A percentile compares a stretch with the other conserved stretches of the same genome.
phyloP scores from a whole-genome alignment of 2,797 vertebrate genomes.

The Pempheris klunzingeri region DNA sequence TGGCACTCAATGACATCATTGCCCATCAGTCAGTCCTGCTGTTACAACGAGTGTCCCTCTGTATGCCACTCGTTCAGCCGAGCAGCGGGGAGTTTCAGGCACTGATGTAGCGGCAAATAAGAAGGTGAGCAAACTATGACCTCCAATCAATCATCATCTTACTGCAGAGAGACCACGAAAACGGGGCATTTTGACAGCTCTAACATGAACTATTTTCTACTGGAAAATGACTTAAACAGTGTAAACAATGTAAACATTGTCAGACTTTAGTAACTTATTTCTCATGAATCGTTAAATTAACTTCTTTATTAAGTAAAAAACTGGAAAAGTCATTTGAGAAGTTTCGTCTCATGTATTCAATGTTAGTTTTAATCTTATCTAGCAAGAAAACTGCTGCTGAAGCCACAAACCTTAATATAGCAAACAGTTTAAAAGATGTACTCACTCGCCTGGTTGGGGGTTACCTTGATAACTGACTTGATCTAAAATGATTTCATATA shows the following conservation, averaged over 20 bases:
- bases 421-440: not conserved
- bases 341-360: too few species aligned
- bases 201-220: not conserved
- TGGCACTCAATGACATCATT: slow-evolving; percentile 79
- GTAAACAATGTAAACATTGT: too few species aligned
- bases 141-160: slow-evolving; percentile 8
- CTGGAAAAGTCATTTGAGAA: too few species aligned
- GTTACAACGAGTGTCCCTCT: slow-evolving; percentile 58
- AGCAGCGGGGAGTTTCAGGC: slow-evolving; percentile 31
- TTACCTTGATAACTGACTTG: too few species aligned
- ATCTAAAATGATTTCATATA: not conserved
- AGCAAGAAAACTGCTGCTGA: not conserved
- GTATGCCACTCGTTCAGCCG: slow-evolving; percentile 42
- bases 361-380: not conserved
- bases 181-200: not conserved
- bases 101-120: slow-evolving; percentile 13
- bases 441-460: too few species aligned
- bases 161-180: not conserved
- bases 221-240: too few species aligned
- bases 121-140: slow-evolving; percentile 33
- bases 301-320: too few species aligned
- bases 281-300: too few species aligned
- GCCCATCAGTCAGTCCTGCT: slow-evolving; percentile 77
- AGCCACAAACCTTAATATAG: not conserved
- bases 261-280: too few species aligned